Percentiles rank a stretch among this genome's conserved stretches.
phyloP scores from a whole-genome alignment of 2,888 invertebrate species.

The Drosophila nigricruria region DNA sequence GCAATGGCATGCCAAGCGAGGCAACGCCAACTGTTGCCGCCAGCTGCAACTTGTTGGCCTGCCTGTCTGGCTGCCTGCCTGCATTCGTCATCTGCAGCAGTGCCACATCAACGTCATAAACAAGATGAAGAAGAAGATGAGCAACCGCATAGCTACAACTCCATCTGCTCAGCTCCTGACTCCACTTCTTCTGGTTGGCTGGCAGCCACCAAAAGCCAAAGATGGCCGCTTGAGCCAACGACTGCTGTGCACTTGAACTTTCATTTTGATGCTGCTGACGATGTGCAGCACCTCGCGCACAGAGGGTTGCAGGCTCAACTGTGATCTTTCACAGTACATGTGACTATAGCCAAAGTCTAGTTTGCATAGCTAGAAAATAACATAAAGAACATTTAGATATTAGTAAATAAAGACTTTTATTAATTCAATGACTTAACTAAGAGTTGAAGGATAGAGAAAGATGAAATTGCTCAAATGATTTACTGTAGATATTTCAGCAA shows the following conservation, averaged over 20 bases:
- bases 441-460: background rate
- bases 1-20: constrained; percentile 41
- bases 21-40: constrained; percentile 68
- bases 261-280: constrained; percentile 47
- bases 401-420: background rate
- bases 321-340: background rate
- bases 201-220: constrained; percentile 59
- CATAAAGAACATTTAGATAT: background rate
- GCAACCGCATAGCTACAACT: constrained; percentile 31
- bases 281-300: constrained; percentile 3
- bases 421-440: background rate
- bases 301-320: constrained; percentile 19
- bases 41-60: constrained; percentile 69
- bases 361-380: background rate
- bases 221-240: constrained; percentile 73
- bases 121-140: constrained; percentile 19
- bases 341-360: background rate
- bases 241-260: constrained; percentile 67
- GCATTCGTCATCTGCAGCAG: constrained; percentile 59
- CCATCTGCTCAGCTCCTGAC: constrained; percentile 36
- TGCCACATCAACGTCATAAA: constrained; percentile 70
- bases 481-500: too few species aligned
- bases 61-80: constrained; percentile 11
- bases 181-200: constrained; percentile 72
- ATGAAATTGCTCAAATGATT: too few species aligned